These are phyloP conservation scores for Spondyliosoma cantharus DNA, from an alignment of 2,797 vertebrate species.

Conservation along the genomic window DNA sequence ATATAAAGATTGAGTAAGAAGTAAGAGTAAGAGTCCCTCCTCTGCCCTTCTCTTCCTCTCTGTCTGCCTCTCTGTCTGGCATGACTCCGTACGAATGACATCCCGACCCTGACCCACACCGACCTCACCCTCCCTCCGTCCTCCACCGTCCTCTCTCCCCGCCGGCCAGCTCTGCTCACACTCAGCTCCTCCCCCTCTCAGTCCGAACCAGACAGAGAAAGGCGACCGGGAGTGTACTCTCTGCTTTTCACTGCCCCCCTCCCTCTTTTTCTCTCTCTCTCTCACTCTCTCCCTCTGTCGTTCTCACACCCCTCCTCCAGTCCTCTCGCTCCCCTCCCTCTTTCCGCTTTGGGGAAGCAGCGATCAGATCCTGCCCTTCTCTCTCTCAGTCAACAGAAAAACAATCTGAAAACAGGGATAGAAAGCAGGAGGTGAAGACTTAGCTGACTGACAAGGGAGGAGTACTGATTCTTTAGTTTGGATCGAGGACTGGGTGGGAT, in stretches of 20 bases:
- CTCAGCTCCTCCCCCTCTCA: conserved; percentile 74
- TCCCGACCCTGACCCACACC: conserved; percentile 46
- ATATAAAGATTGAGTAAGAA: conserved; percentile 42
- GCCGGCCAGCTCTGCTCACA: conserved; percentile 50
- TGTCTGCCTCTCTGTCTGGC: conserved; percentile 42
- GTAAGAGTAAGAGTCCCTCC: too few species aligned
- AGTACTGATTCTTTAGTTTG: conserved; percentile 55
- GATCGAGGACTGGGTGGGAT: conserved; percentile 82
- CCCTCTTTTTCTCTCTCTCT: conserved; percentile 37
- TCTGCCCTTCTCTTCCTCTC: conserved; percentile 28
- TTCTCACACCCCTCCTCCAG: conserved; percentile 71
- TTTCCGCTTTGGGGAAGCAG: conserved; percentile 74
- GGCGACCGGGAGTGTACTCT: conserved; percentile 52
- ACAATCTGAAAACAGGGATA: conserved; percentile 43
- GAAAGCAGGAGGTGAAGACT: conserved; percentile 35
- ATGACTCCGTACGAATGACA: conserved; percentile 56
- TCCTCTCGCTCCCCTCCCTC: conserved; percentile 70
- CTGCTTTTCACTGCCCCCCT: conserved; percentile 64
- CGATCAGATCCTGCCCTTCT: conserved; percentile 76
- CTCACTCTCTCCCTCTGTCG: conserved; percentile 46
- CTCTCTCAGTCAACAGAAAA: conserved; percentile 69
- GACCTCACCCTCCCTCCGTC: conserved; percentile 37
- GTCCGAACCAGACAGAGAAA: conserved; percentile 63
- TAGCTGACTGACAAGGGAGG: conserved; percentile 30
- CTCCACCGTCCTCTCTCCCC: conserved; percentile 48